Percentiles rank a stretch among this genome's conserved stretches.
These are phyloP conservation scores for Cryptomyrus ogoouensis DNA, from an alignment of 2,113 vertebrate species.

Conservation along the genomic window DNA sequence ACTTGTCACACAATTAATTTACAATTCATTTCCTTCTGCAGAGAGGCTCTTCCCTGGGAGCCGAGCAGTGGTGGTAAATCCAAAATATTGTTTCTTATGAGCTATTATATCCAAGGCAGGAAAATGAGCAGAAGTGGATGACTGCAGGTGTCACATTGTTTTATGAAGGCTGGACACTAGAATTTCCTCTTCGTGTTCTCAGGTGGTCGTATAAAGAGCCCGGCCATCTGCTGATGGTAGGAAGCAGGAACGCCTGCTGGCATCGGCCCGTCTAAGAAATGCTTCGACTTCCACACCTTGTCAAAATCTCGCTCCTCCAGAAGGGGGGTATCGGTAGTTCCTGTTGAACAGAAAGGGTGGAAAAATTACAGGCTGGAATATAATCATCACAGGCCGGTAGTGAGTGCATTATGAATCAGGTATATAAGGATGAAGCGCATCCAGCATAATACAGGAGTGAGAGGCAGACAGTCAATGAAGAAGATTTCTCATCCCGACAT, in stretches of 20 bases:
- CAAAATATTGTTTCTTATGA: neutral
- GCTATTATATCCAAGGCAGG: neutral
- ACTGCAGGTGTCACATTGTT: neutral
- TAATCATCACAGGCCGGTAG: neutral
- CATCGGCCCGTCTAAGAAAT: neutral
- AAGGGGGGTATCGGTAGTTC: neutral
- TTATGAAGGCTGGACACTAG: neutral
- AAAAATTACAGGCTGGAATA: neutral
- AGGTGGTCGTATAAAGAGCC: neutral
- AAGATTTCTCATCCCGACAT: neutral
- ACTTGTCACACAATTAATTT: constrained; percentile 1
- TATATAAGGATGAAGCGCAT: neutral
- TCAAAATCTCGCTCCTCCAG: neutral
- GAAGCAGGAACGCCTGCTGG: neutral
- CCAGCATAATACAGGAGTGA: neutral
- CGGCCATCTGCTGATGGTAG: neutral
- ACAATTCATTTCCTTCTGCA: neutral
- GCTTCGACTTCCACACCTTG: neutral
- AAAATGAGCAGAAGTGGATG: neutral
- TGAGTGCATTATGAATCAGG: neutral
- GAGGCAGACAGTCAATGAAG: neutral
- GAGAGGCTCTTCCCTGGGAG: neutral
- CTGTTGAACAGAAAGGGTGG: neutral
- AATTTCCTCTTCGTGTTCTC: neutral
- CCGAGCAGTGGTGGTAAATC: neutral